Conservation (phyloP, 2,888 invertebrate species). For the Aphelenchoides bicaudatus region DNA sequence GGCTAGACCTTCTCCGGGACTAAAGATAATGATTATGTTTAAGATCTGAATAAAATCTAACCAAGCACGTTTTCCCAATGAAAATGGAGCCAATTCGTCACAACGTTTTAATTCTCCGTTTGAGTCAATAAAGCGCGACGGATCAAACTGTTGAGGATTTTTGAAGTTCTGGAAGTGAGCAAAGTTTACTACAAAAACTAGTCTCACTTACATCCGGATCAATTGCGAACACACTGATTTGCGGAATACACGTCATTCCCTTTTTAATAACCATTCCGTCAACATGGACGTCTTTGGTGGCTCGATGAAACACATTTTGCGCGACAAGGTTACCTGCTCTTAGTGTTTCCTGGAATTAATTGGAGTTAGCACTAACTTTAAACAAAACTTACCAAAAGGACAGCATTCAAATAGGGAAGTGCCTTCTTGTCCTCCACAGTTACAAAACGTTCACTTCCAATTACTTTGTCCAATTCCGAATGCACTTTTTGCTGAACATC, state of each 20-base stretch:
- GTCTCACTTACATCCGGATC: slow-evolving; percentile 21
- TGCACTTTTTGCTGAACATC: slow-evolving; percentile 32
- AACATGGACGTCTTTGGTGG: slow-evolving; percentile 20
- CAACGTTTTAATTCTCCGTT: slow-evolving; percentile 35
- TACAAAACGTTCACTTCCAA: slow-evolving; percentile 32
- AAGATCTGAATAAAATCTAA: no score
- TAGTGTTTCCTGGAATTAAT: no score
- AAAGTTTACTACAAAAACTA: neutral
- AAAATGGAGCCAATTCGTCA: slow-evolving; percentile 35
- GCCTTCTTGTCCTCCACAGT: slow-evolving; percentile 27
- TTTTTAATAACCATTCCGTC: slow-evolving; percentile 18
- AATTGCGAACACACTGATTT: slow-evolving; percentile 14
- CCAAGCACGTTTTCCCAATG: slow-evolving; percentile 36
- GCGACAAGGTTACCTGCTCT: slow-evolving; percentile 6
- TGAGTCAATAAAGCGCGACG: slow-evolving; percentile 38
- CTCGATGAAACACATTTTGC: slow-evolving; percentile 17
- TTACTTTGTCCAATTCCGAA: slow-evolving; percentile 32
- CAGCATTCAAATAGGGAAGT: slow-evolving; percentile 33
- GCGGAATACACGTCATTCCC: slow-evolving; percentile 16
- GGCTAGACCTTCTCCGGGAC: slow-evolving; percentile 11
- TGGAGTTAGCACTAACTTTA: no score
- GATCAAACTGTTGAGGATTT: slow-evolving; percentile 38
- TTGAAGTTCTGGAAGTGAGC: slow-evolving; percentile 34
- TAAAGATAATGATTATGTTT: no score
- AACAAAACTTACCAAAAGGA: slow-evolving; percentile 18